phyloP scores from a whole-genome alignment of 2,888 invertebrate genomes.

The Drosophila koepferae region DNA sequence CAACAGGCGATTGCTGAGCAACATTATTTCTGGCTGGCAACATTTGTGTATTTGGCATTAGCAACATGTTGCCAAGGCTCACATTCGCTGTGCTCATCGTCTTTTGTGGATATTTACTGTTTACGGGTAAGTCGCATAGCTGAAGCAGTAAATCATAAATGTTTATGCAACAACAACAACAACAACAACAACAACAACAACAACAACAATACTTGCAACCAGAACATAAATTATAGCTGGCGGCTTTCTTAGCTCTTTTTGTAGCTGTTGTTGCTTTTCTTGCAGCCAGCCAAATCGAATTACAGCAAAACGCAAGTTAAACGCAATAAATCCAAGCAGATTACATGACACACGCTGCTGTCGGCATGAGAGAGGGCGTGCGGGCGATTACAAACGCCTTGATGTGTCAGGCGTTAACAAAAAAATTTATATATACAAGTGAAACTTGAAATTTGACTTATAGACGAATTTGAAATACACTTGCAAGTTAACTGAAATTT shows the following conservation, averaged over 20 bases:
- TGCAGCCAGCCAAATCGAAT: slow-evolving; percentile 64
- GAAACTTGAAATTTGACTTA: neutral
- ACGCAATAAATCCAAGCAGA: slow-evolving; percentile 76
- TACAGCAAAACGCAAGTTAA: slow-evolving; percentile 60
- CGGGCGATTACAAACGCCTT: slow-evolving; percentile 56
- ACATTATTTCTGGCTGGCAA: slow-evolving; percentile 20
- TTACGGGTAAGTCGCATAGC: slow-evolving; percentile 82
- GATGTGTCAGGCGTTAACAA: slow-evolving; percentile 59
- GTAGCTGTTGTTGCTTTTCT: slow-evolving; percentile 11
- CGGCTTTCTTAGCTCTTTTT: slow-evolving; percentile 5
- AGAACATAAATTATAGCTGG: slow-evolving; percentile 57
- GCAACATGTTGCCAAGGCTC: slow-evolving; percentile 83
- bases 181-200: too few species aligned
- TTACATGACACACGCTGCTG: slow-evolving; percentile 49
- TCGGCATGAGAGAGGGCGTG: slow-evolving; percentile 25
- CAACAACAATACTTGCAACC: slow-evolving; percentile 25
- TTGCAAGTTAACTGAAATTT: neutral
- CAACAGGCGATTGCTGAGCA: slow-evolving; percentile 28
- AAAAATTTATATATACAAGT: too few species aligned
- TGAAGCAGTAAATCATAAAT: slow-evolving; percentile 57
- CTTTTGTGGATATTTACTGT: slow-evolving; percentile 84
- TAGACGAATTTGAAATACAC: neutral
- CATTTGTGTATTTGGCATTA: slow-evolving; percentile 16
- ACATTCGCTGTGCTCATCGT: slow-evolving; percentile 79
- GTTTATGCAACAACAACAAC: slow-evolving; percentile 52